Evolutionary conservation across 2,113 vertebrate genomes (phyloP), one percentile per base, ranked within the genome.

Genomic region (Thalassarche chlororhynchos): DNA sequence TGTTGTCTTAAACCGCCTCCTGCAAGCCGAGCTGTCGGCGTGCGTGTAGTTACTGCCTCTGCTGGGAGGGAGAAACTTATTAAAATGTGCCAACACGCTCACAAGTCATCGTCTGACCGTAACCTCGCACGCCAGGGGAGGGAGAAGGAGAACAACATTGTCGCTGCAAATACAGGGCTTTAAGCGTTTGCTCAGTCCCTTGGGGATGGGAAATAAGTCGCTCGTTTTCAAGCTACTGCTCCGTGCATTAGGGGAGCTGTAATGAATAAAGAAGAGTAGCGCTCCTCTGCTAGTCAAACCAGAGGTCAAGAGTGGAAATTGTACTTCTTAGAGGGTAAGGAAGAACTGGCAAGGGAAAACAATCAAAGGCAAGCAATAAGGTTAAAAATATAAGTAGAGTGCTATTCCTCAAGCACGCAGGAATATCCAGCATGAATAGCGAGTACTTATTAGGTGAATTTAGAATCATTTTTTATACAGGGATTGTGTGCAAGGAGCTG

Each of bases 91-190:
- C 36, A n/a, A 5, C 14, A 36, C 3, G 1, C 62, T 91, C 76
- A 10, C 31, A 29, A 57, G 69, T 71, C 87, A 57, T 62, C 3
- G 1, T 64, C 70, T 68, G 83, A 32, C 62, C 0, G 0, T 83
- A 68, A 47, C 34, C 32, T 69, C 0, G 0, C 36, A 10, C 0
- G 0, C 23, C 0, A 0, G 46, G 52, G 90, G 17, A 79, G 44
- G 82, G n/a, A 79, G 51, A 19, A 84, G 49, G 58, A 89, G 58
- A 80, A 42, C 40, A 36, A 25, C 44, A 3, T 9, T 38, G 49
- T 20, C 2, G 0, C 36, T 80, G 75, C 34, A 44, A n/a, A 70
- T 9, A 8, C 3, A 3, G 62, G 28, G 70, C 2, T 71, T 83
- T 46, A 62, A 79, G 46, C 40, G 7, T 72, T 81, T 49, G 7